phyloP scores from a whole-genome alignment of 2,113 vertebrate species.

The Lepus timidus region DNA sequence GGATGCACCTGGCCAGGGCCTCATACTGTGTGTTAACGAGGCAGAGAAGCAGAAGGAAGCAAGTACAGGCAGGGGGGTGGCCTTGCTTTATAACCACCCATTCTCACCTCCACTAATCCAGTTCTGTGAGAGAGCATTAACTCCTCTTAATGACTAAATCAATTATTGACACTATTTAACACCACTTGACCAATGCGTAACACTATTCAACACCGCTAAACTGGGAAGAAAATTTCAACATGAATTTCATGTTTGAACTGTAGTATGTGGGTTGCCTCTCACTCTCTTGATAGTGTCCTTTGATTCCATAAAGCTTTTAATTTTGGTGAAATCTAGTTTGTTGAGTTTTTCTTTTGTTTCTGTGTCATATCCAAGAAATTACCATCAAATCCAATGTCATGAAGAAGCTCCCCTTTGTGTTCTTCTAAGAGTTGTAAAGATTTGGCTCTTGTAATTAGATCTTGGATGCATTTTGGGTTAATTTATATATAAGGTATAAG shows the following conservation, averaged over 20 bases:
- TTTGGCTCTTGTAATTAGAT: neutral
- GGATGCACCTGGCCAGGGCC: neutral
- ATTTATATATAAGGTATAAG: neutral
- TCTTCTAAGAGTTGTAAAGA: neutral
- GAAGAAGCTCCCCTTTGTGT: neutral
- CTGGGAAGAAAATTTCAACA: neutral
- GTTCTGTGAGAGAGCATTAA: neutral
- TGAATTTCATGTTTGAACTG: neutral
- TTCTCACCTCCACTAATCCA: neutral
- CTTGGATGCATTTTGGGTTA: conserved; percentile 4
- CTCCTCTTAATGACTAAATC: neutral
- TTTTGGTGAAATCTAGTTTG: neutral
- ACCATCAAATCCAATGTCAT: neutral
- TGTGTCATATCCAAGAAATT: neutral
- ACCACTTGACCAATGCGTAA: too few species aligned
- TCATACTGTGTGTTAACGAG: neutral
- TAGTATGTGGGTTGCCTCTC: neutral
- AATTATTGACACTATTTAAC: too few species aligned
- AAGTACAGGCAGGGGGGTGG: neutral
- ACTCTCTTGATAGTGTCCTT: neutral
- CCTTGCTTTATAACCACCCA: neutral
- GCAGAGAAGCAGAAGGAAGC: neutral
- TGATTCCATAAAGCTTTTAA: neutral
- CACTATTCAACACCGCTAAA: neutral
- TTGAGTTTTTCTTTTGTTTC: neutral